Base-by-base conservation (phyloP, 2,888 invertebrate genomes). In the Pyralis farinalis region DNA sequence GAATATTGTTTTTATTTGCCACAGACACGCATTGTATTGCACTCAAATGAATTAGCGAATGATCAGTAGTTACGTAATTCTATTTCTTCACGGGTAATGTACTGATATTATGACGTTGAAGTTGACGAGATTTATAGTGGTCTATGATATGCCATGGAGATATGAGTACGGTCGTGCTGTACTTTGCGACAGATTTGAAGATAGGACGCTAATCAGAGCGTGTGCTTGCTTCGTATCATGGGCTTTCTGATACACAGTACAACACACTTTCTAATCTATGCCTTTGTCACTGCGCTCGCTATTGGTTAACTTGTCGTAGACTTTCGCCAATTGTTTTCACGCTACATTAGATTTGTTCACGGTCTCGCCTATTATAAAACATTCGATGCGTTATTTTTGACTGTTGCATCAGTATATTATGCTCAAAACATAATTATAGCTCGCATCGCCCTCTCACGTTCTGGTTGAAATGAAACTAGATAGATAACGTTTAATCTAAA, bases 281-380 rank as follows among this genome's bases (percentile, higher is more conserved):
- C 71, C 79, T 85, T 87, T 86, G 88, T 88, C 87, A 85, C 79
- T 78, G 69, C 68, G 71, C 70, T 71, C 69, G 68, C 75, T 79
- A 84, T 86, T 83, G 85, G 80, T 71, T 76, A 82, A 78, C 78
- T 77, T 72, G 69, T 65, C 61, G 57, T 73, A 71, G 72, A 86
- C 87, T 88, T 88, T 88, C 88, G 85, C 88, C 85, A 76, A 87
- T 87, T 87, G 88, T 87, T 86, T 87, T 85, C 84, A 86, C 79
- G 83, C 76, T 76, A 71, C 76, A 86, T 81, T 84, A 78, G 71
- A 71, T 74, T 68, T 73, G 63, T 78, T 74, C 71, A 77, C 69
- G 75, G 71, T 67, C 63, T 71, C 57, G 69, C 60, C 59, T 63
- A 60, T 59, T n/a, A n/a, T n/a, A n/a, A 66, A 76, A 70, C 68